phyloP scores from a whole-genome alignment of 2,113 vertebrate genomes.

The Microcebus ravelobensis region DNA sequence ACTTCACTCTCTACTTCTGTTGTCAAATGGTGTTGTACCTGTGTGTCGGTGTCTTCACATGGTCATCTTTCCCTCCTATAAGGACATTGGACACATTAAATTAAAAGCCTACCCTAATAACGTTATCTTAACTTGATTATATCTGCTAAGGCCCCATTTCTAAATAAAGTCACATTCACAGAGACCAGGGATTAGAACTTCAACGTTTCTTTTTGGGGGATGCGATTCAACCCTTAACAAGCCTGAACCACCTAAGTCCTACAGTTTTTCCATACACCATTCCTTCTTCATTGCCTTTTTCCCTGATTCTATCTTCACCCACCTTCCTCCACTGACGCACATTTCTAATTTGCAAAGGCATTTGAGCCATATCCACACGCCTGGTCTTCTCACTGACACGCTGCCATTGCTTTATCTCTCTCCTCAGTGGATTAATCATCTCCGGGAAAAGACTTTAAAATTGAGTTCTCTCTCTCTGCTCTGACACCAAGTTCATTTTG shows the following conservation, averaged over 20 bases:
- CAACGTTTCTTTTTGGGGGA: background rate
- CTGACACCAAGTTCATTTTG: constrained; percentile 66
- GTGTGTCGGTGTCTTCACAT: background rate
- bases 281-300: constrained; percentile 53
- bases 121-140: background rate
- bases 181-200: background rate
- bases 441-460: constrained; percentile 67
- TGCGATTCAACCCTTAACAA: constrained; percentile 11
- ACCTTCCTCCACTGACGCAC: background rate
- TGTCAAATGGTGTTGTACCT: background rate
- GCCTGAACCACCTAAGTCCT: constrained; percentile 19
- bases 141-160: background rate
- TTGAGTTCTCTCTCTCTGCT: background rate
- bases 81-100: background rate
- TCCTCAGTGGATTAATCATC: constrained; percentile 62
- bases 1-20: background rate
- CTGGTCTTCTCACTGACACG: constrained; percentile 54
- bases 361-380: constrained; percentile 62
- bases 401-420: constrained; percentile 57
- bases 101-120: background rate
- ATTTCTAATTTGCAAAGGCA: constrained; percentile 56
- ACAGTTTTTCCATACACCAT: background rate
- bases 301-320: background rate
- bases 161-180: background rate
- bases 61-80: background rate